These are phyloP conservation scores for Ascidia mentula DNA, from an alignment of 23 tunicate species.

Conservation along the genomic window DNA sequence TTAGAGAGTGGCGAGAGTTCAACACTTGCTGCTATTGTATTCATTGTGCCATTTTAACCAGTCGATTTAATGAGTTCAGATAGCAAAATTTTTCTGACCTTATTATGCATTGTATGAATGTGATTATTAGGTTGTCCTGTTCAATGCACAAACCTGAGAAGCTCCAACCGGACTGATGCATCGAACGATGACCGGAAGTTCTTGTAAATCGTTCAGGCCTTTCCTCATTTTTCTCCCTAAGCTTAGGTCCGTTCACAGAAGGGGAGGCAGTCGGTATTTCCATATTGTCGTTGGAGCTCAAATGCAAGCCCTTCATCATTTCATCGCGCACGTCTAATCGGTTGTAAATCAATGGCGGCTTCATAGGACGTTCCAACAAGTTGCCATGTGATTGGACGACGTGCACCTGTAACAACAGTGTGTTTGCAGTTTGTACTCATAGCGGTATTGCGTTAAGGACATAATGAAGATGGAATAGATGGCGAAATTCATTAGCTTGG, in stretches of 20 bases:
- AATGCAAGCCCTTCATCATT: not conserved
- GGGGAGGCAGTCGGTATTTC: not conserved
- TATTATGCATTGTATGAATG: too few relatives aligned
- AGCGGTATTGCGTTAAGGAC: too few relatives aligned
- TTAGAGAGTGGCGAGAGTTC: too few relatives aligned
- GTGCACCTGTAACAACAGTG: constrained; percentile 21
- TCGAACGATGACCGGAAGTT: constrained; percentile 61
- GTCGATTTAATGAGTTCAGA: too few relatives aligned
- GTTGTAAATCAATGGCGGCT: constrained; percentile 43
- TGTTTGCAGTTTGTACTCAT: too few relatives aligned
- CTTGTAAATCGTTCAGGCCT: constrained; percentile 59
- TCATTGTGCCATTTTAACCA: too few relatives aligned
- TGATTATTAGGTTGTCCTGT: too few relatives aligned
- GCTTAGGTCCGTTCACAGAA: constrained; percentile 4
- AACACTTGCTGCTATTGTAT: too few relatives aligned
- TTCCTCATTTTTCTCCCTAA: constrained; percentile 14
- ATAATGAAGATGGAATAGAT: too few relatives aligned
- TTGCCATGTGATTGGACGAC: constrained; percentile 62
- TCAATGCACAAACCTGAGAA: constrained; percentile 63
- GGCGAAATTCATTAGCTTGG: too few relatives aligned
- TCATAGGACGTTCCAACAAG: constrained; percentile 15
- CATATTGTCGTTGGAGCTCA: not conserved
- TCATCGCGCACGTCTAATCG: constrained; percentile 11
- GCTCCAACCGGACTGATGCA: constrained; percentile 85
- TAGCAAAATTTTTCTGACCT: too few relatives aligned